Base-by-base conservation (phyloP, 2,888 invertebrate genomes). In the Liodrosophila aerea region DNA sequence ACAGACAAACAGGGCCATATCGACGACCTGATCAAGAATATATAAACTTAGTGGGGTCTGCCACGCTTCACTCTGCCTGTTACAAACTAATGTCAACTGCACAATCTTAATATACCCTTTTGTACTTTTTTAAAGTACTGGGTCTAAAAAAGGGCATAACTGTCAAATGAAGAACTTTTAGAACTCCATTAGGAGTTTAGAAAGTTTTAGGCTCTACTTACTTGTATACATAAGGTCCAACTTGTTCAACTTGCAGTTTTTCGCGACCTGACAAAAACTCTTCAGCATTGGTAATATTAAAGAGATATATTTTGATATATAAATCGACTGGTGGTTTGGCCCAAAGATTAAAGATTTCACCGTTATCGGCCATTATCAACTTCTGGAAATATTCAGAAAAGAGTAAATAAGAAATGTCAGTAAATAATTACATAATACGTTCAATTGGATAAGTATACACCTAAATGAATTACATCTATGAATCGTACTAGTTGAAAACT, bases 151-250 rank as follows among this genome's bases (percentile, higher is more conserved):
- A 2, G 22, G 22, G 22, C 22, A 22, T 5, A 22, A 4, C 5
- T 22, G 22, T 22, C 22, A 22, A 22, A n/a, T n/a, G n/a, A n/a
- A n/a, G n/a, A n/a, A n/a, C n/a, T 30, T 30, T 30, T 30, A 27
- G 7, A 5, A 5, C 7, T 30, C n/a, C 30, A 9, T 30, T 30
- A 9, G 7, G 2, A 7, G 7, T 30, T 30, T 9, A 30, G 2
- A 9, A n/a, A n/a, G n/a, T n/a, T n/a, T n/a, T n/a, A n/a, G n/a
- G n/a, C 2, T 8, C 5, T 29, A 91, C 92, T 92, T 90, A 97
- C 97, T 93, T 95, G 90, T 97, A 98, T 0, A 96, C 95, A 87
- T 95, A 97, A 0, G 97, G 97, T 0, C 97, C 97, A 7, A 96
- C 92, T 91, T 97, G 94, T 72, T 94, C 90, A 1, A 97, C 91